phyloP scores from a whole-genome alignment of 2,113 vertebrate genomes.

The Alethe diademata region DNA sequence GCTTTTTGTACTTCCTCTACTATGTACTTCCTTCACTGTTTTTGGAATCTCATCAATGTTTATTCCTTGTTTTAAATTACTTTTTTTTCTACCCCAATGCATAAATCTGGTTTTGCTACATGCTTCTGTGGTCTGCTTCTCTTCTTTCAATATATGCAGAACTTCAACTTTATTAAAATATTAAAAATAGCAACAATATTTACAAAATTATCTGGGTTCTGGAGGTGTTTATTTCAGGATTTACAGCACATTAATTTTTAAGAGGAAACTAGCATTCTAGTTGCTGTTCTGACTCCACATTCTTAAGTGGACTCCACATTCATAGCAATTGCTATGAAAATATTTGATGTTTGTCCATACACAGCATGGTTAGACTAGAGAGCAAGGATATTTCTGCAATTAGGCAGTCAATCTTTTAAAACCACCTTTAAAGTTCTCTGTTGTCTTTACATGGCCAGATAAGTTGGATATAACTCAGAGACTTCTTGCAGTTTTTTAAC shows the following conservation, averaged over 20 bases:
- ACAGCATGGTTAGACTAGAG: not conserved
- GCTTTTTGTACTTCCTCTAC: not conserved
- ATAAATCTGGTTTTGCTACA: not conserved
- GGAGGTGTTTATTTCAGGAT: not conserved
- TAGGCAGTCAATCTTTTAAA: not conserved
- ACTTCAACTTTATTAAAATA: not conserved
- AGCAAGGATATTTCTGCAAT: not conserved
- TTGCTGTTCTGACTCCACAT: not conserved
- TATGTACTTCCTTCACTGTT: not conserved
- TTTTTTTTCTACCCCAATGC: not conserved
- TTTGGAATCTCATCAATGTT: not conserved
- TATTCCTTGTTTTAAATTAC: slow-evolving; percentile 6
- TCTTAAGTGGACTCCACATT: not conserved
- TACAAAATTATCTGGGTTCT: not conserved
- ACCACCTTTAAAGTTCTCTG: not conserved
- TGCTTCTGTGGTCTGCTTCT: not conserved
- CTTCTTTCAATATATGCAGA: not conserved
- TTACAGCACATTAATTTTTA: not conserved
- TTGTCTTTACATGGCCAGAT: not conserved
- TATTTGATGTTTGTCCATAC: not conserved
- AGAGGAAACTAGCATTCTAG: not conserved
- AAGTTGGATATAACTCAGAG: not conserved
- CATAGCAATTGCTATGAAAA: not conserved
- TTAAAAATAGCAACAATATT: not conserved
- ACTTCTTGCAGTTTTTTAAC: not conserved